These are phyloP conservation scores for Limnephilus auricula DNA, from an alignment of 2,888 invertebrate genomes.

Conservation along the genomic window DNA sequence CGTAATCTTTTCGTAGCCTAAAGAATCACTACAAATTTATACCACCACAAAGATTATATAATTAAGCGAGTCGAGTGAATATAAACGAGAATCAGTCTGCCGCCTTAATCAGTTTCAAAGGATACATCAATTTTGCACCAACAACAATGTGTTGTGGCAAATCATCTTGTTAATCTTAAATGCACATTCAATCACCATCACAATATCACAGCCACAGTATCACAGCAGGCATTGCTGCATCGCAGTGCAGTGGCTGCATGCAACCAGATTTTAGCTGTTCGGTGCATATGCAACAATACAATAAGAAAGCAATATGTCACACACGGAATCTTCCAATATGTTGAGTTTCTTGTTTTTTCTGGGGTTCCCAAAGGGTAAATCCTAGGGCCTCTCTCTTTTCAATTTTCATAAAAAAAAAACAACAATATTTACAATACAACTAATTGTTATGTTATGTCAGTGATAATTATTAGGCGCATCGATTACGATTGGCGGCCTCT, in stretches of 20 bases:
- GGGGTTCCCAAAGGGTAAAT: too few species aligned
- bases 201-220: not conserved
- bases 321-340: too few species aligned
- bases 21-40: not conserved
- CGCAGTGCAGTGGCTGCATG: not conserved
- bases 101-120: not conserved
- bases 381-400: too few species aligned
- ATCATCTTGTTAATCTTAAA: not conserved
- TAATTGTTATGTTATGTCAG: too few species aligned
- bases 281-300: not conserved
- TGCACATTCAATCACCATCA: constrained; percentile 3
- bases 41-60: not conserved
- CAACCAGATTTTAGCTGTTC: not conserved
- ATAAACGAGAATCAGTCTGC: not conserved
- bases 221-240: not conserved
- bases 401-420: too few species aligned
- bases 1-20: not conserved
- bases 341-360: too few species aligned
- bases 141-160: not conserved
- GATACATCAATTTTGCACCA: constrained; percentile 4
- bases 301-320: too few species aligned
- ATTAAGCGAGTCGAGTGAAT: not conserved
- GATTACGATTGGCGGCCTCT: too few species aligned
- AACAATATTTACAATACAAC: too few species aligned
- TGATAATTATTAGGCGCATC: too few species aligned